Evolutionary conservation across 1,140 invertebrate genomes (phyloP).

Genomic region (Meloidogyne floridensis): DNA sequence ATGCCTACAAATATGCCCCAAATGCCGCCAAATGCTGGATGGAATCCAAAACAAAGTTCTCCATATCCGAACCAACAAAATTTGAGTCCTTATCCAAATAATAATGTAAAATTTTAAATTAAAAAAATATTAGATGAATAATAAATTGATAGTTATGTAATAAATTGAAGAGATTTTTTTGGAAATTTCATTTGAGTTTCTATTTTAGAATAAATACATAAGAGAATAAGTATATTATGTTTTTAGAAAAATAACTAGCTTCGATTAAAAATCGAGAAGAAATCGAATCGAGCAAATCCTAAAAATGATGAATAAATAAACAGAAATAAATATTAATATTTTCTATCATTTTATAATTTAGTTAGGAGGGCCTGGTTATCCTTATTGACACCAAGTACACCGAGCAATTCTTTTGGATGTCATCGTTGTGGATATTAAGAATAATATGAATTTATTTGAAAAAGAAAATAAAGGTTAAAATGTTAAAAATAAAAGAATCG

Average conservation of each 20-base stretch:
- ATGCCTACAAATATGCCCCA: background rate
- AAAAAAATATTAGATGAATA: no score
- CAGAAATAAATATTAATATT: background rate
- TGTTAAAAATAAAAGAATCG: background rate
- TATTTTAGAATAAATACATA: no score
- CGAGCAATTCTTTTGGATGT: background rate
- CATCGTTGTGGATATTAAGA: background rate
- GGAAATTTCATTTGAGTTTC: no score
- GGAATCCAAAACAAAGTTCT: constrained; percentile 3
- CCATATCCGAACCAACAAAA: background rate
- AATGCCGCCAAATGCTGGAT: background rate
- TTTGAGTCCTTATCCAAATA: constrained; percentile 3
- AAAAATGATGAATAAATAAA: background rate
- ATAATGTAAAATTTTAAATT: background rate
- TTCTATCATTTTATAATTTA: background rate
- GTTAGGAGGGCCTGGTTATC: background rate
- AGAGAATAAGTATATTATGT: no score
- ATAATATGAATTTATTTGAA: background rate
- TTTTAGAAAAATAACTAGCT: no score
- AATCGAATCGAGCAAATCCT: no score
- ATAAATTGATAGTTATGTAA: no score
- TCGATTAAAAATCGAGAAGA: no score
- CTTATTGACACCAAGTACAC: background rate
- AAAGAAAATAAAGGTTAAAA: background rate
- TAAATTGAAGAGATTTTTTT: no score